These are phyloP conservation scores for Willowsia nigromaculata DNA, from an alignment of 2,888 invertebrate species.

Conservation along the genomic window DNA sequence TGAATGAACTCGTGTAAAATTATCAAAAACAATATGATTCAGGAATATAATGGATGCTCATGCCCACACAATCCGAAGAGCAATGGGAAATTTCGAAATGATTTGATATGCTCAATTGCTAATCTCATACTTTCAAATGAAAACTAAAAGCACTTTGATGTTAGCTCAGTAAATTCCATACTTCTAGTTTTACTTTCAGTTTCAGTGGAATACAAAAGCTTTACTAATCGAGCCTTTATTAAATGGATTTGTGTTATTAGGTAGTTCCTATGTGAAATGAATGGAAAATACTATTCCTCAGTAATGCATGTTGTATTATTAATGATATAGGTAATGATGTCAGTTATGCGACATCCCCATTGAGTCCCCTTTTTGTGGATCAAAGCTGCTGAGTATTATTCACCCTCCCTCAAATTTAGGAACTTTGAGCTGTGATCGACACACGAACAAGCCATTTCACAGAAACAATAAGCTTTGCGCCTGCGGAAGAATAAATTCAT, in stretches of 20 bases:
- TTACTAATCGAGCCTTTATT: too few species aligned
- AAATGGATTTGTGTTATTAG: too few species aligned
- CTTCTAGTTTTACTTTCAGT: too few species aligned
- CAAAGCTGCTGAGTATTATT: background rate
- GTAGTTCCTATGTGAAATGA: background rate
- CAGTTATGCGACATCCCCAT: background rate
- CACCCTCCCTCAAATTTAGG: background rate
- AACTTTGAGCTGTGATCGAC: background rate
- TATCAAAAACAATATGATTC: background rate
- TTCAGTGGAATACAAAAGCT: too few species aligned
- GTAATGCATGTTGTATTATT: background rate
- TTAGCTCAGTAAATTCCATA: too few species aligned
- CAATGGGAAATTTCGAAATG: slow-evolving; percentile 21
- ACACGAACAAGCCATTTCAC: slow-evolving; percentile 14
- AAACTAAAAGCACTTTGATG: too few species aligned
- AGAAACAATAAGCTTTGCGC: background rate
- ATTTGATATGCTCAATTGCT: too few species aligned
- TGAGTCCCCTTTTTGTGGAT: background rate
- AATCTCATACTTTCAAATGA: too few species aligned
- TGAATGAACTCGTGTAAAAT: background rate
- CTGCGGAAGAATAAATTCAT: slow-evolving; percentile 41
- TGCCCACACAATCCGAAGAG: background rate
- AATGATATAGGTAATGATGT: background rate
- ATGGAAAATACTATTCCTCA: background rate
- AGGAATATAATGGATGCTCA: background rate